These are phyloP conservation scores for Hymenopus coronatus DNA, from an alignment of 2,888 invertebrate genomes.

Conservation along the genomic window DNA sequence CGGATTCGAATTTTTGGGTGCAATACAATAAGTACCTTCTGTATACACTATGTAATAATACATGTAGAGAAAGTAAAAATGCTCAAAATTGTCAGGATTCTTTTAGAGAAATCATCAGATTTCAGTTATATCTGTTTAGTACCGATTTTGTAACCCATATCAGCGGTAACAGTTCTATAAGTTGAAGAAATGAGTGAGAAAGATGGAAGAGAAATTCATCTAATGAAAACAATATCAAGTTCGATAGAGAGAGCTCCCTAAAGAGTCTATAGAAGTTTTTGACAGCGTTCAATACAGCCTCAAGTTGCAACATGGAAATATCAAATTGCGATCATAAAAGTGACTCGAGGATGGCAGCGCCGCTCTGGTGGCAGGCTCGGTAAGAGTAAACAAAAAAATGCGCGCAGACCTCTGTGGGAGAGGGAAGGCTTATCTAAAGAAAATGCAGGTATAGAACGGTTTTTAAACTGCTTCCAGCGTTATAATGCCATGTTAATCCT, in stretches of 20 bases:
- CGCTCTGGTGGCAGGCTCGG: not conserved
- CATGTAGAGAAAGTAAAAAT: too few species aligned
- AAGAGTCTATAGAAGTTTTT: not conserved
- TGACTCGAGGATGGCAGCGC: not conserved
- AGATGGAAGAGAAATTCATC: not conserved
- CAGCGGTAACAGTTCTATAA: too few species aligned
- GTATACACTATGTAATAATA: too few species aligned
- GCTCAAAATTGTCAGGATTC: too few species aligned
- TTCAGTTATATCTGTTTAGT: too few species aligned
- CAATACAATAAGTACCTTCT: too few species aligned
- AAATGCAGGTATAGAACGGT: not conserved
- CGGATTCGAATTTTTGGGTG: too few species aligned
- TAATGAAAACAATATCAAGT: not conserved
- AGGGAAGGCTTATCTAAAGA: not conserved
- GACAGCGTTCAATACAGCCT: not conserved
- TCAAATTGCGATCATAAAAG: not conserved
- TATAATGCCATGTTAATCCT: not conserved
- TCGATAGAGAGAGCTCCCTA: not conserved
- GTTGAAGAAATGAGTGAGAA: not conserved
- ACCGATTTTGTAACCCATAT: too few species aligned
- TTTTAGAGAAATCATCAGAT: too few species aligned
- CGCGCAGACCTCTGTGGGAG: not conserved
- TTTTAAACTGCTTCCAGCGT: not conserved
- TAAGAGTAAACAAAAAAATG: not conserved
- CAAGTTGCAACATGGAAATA: not conserved